Percentiles rank a stretch among this genome's conserved stretches.
Evolutionary conservation across 2,797 vertebrate species (phyloP).

Genomic region (Bradypus variegatus): DNA sequence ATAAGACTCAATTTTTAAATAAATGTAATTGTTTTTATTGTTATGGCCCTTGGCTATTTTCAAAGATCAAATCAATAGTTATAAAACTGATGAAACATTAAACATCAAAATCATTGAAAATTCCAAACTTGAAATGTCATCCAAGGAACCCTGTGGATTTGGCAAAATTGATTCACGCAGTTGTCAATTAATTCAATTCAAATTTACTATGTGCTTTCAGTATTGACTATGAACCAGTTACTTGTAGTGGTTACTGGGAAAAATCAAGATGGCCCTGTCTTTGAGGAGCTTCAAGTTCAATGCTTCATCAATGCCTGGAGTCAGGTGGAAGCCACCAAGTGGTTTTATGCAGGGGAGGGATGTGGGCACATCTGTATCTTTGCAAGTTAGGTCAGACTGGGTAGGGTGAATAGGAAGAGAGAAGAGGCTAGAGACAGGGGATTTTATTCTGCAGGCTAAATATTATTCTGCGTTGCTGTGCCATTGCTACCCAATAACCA

Average conservation of each 20-base stretch:
- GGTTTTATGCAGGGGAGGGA: not conserved
- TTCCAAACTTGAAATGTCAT: not conserved
- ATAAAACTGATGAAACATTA: constrained; percentile 23
- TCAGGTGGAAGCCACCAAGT: not conserved
- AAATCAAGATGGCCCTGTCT: not conserved
- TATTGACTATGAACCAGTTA: not conserved
- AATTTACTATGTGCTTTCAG: not conserved
- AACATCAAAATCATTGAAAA: not conserved
- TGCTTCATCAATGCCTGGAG: not conserved
- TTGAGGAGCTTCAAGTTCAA: not conserved
- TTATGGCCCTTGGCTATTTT: not conserved
- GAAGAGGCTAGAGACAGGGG: not conserved
- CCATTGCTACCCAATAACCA: not conserved
- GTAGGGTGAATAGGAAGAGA: not conserved
- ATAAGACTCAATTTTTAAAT: not conserved
- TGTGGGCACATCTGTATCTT: not conserved
- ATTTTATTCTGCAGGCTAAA: not conserved
- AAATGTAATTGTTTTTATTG: constrained; percentile 20
- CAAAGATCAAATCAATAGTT: constrained; percentile 34
- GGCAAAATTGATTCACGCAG: not conserved
- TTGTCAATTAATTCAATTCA: not conserved
- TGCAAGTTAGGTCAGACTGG: not conserved
- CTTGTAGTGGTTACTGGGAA: not conserved
- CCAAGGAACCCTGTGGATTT: not conserved
- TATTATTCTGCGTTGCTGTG: not conserved